Conservation (phyloP, 1,140 invertebrate species). For the Chionoecetes opilio region DNA sequence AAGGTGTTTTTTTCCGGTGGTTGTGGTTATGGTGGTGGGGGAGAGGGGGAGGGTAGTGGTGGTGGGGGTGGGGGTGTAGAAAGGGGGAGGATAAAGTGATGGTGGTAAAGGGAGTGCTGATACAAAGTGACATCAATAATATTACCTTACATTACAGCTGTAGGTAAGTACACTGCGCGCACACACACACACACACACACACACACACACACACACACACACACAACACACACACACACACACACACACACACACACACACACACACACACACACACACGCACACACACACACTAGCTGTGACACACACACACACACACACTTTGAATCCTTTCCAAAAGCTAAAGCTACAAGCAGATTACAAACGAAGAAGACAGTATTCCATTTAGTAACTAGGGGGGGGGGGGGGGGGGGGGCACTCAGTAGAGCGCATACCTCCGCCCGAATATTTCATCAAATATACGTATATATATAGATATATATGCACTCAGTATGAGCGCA, state of each 20-base stretch:
- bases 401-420: too few species aligned
- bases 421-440: too few species aligned
- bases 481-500: too few species aligned
- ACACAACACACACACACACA: not conserved
- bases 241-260: slow-evolving; percentile 31
- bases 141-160: too few species aligned
- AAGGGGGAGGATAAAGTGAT: not conserved
- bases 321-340: not conserved
- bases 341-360: too few species aligned
- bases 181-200: slow-evolving; percentile 14
- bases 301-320: not conserved
- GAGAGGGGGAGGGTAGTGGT: not conserved
- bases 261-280: slow-evolving; percentile 46
- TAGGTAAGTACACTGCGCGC: too few species aligned
- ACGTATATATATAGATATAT: too few species aligned
- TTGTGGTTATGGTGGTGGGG: not conserved
- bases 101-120: not conserved
- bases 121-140: not conserved
- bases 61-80: not conserved
- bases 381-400: too few species aligned
- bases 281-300: not conserved
- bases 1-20: too few species aligned
- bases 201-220: too few species aligned
- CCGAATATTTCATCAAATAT: too few species aligned
- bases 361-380: too few species aligned